phyloP scores from a whole-genome alignment of 2,888 invertebrate genomes.

The Heliothis peltigera region DNA sequence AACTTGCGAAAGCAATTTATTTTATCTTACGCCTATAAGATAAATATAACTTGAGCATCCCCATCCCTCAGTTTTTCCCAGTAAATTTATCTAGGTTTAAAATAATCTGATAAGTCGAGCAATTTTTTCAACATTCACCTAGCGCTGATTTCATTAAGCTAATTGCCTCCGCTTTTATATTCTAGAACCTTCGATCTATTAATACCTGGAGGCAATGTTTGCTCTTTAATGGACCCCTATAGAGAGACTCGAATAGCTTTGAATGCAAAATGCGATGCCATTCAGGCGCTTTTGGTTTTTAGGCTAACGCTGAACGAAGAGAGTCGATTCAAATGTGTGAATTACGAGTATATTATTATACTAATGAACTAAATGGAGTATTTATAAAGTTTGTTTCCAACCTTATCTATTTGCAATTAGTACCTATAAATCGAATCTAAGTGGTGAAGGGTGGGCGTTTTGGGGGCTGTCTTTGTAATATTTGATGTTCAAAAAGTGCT shows the following conservation, averaged over 20 bases:
- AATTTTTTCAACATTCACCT: slow-evolving; percentile 1
- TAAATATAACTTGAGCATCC: neutral
- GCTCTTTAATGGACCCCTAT: slow-evolving; percentile 20
- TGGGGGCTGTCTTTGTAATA: too few relatives aligned
- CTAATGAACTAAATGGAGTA: neutral
- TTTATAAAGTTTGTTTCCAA: too few relatives aligned
- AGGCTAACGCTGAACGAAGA: slow-evolving; percentile 9
- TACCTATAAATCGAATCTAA: too few relatives aligned
- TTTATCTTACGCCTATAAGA: neutral
- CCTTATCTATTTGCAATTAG: too few relatives aligned
- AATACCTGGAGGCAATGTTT: slow-evolving; percentile 28
- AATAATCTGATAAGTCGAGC: slow-evolving; percentile 16
- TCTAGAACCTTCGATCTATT: slow-evolving; percentile 25
- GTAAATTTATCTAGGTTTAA: neutral
- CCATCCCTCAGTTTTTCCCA: neutral
- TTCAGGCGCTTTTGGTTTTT: slow-evolving; percentile 28
- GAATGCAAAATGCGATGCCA: slow-evolving; percentile 36
- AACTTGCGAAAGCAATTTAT: too few relatives aligned
- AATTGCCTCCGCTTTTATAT: slow-evolving; percentile 45
- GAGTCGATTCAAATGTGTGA: slow-evolving; percentile 9
- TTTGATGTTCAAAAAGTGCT: too few relatives aligned
- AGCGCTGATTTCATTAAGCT: slow-evolving; percentile 35
- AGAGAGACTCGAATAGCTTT: slow-evolving; percentile 30
- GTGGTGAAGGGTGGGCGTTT: too few relatives aligned
- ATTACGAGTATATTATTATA: neutral